Evolutionary conservation across 2,113 vertebrate species (phyloP), one percentile per base, ranked within the genome.

Genomic region (Calonectris borealis): DNA sequence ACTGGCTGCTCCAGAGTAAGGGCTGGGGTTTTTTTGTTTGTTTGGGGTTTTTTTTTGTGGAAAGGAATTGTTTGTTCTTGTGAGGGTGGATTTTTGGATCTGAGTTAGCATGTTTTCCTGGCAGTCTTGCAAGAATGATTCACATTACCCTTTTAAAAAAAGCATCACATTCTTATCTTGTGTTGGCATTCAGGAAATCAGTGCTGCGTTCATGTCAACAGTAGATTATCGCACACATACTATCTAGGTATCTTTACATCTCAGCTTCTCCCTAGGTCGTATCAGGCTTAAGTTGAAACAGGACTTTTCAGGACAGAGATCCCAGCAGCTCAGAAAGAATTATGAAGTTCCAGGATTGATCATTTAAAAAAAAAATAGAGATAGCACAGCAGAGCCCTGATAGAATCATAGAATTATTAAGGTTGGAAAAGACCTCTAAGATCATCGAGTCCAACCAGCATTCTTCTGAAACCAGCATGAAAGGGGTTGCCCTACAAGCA

Each of bases 21-120:
- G 31, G 18, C 25, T 76, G 44, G 48, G 24, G 5, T 17, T 89
- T 84, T 72, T 24, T 73, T 49, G 36, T 42, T 62, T 55, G 18
- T 46, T 73, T 65, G 29, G 6, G 11, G 8, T 51, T 20, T 46
- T 46, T 90, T 83, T 49, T 24, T 38, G n/a, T 69, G 32, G n/a
- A 83, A 84, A 90, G 42, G 69, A 92, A 89, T 92, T 94, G 69
- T 89, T 91, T 96, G 90, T 76, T 95, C 86, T 91, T 11, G 4
- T 25, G 62, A 94, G 81, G 70, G 73, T 95, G 93, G 83, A 85
- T 82, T 96, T 95, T 89, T 94, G 93, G 83, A 92, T 93, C 40
- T 8, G 31, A 93, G 64, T 65, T 79, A 77, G 64, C 26, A 36
- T 52, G 83, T 79, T 91, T 96, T 96, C 86, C 86, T 92, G 94